Evolutionary conservation across 2,797 vertebrate genomes (phyloP).

Genomic region (Spheniscus humboldti): DNA sequence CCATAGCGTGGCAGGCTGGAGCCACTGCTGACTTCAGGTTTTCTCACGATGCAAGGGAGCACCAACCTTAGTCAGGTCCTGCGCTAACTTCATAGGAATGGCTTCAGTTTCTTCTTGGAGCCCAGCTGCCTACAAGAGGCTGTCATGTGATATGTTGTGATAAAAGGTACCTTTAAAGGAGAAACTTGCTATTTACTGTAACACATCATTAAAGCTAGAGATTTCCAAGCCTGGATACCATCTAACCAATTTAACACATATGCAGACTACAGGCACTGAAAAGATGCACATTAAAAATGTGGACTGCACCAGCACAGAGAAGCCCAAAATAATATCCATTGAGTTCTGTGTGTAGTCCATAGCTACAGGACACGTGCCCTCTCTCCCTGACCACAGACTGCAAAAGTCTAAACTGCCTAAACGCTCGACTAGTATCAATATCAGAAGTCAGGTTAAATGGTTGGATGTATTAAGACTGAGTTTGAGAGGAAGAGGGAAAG

Average conservation of each 20-base stretch:
- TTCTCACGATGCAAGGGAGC: fast-evolving
- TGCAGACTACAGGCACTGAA: background rate
- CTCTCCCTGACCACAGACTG: background rate
- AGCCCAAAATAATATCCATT: background rate
- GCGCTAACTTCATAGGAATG: fast-evolving
- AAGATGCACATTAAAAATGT: background rate
- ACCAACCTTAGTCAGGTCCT: background rate
- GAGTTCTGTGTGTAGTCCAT: background rate
- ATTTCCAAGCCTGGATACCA: background rate
- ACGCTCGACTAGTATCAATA: background rate
- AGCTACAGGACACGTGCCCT: background rate
- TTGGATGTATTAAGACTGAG: background rate
- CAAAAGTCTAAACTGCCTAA: background rate
- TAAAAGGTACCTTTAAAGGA: background rate
- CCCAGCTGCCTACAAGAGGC: background rate
- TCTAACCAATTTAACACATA: background rate
- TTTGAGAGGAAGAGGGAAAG: background rate
- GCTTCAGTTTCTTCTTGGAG: background rate
- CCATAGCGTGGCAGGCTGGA: background rate
- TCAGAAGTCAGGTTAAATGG: background rate
- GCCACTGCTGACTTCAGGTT: background rate
- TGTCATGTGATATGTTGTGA: no score
- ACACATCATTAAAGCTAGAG: background rate
- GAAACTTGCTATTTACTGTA: background rate
- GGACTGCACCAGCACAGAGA: background rate